Base-by-base conservation (phyloP, 2,113 vertebrate species). In the Xenopus borealis region DNA sequence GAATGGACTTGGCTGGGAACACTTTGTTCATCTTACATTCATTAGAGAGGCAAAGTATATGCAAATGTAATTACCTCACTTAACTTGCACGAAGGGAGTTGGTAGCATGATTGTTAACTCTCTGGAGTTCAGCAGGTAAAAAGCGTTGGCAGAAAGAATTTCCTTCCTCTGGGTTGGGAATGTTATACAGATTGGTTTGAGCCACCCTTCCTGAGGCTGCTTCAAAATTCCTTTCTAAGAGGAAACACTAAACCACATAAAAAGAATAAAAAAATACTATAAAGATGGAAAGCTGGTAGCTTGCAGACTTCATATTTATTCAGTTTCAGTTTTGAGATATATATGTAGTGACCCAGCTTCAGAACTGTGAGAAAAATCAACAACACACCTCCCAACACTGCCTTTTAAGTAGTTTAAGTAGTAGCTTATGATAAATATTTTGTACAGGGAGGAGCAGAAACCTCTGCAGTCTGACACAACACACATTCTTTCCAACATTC, bases 141-240 rank as follows among this genome's bases (percentile, higher is more conserved):
- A 75, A 82, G 70, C 79, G 67, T 78, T 82, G 81, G 77, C 83
- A 83, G 83, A 57, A 27, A 85, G 87, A 85, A 87, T 88, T 88
- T 92, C 88, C 86, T 88, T 86, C 84, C 85, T 84, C 68, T 3
- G 0, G 87, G 84, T 82, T 86, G 83, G 82, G 83, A 83, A 84
- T 79, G 78, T 75, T 69, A 44, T 4, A 0, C 53, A 80, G 68
- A 78, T 83, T 75, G n/a, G 78, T 75, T 68, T 30, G 0, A 0
- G 78, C 82, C 82, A 79, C 81, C 78, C 81, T 83, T 85, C 82
- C 85, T 81, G 47, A 12, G 47, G 11, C 58, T 30, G 50, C 71
- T 13, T 23, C 13, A 50, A 61, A 64, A 75, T 75, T 55, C 53
- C 53, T 55, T 55, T 55, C 53, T 55, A n/a, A n/a, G 53, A 17